Conservation (phyloP, 1,140 invertebrate genomes). For the Halyomorpha halys region DNA sequence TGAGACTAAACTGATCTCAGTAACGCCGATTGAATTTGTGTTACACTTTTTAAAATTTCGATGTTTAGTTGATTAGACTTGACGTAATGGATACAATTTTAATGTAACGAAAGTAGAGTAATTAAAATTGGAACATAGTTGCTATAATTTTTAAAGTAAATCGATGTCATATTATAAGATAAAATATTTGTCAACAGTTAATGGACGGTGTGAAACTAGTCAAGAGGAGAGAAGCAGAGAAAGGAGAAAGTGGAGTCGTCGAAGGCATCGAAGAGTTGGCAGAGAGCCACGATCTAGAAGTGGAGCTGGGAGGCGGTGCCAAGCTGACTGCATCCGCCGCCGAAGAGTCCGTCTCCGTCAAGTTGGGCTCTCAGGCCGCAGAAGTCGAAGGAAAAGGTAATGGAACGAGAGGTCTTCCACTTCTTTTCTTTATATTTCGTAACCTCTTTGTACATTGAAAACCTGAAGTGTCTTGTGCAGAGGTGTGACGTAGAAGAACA, state of each 20-base stretch:
- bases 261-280: constrained; percentile 59
- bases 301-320: constrained; percentile 45
- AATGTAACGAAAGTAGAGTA: no score
- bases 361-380: constrained; percentile 31
- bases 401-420: neutral
- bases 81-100: no score
- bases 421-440: neutral
- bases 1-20: no score
- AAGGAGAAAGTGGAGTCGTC: constrained; percentile 42
- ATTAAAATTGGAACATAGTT: no score
- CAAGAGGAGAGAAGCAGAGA: constrained; percentile 44
- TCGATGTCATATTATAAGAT: no score
- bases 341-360: constrained; percentile 59
- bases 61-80: no score
- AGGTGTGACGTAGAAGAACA: no score
- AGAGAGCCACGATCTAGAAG: constrained; percentile 55
- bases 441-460: neutral
- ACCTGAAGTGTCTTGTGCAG: no score
- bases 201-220: constrained; percentile 60
- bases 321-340: constrained; percentile 48
- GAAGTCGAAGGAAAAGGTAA: constrained; percentile 27
- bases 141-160: no score
- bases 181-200: constrained; percentile 40
- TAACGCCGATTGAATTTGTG: no score
- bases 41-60: no score